Evolutionary conservation across 2,888 invertebrate genomes (phyloP), one percentile per base, ranked within the genome.

Genomic region (Conus canariensis): DNA sequence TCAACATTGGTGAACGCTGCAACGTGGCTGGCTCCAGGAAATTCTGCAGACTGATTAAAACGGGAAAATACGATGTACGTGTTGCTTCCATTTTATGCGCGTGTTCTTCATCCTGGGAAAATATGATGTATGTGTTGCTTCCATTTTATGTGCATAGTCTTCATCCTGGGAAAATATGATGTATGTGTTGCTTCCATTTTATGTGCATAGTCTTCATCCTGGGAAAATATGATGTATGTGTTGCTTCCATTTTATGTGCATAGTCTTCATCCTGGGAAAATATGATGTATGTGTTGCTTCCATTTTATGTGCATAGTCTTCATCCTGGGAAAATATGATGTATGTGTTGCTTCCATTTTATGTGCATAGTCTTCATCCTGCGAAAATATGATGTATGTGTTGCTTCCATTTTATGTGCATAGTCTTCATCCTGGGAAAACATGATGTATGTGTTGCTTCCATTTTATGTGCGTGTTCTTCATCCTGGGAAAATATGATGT

Each of bases 1-100:
- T 97, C 60, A 97, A 97, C 94, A 97, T 97, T 93, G 97, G 97
- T 59, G 97, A 97, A 93, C 94, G 97, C 80, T 97, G 97, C 94
- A 97, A 97, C 95, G 97, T 97, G 12, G 97, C 97, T 87, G 97
- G 97, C 8, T 97, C 97, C 6, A 95, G 96, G 90, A 94, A 94
- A 88, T 97, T 97, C 95, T 96, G 97, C 59, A 96, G 96, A 82
- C 95, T 97, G 19, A 97, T 97, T 91, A 97, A 97, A 92, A 95
- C 96, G 77, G 96, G 96, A 59, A 96, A 97, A 92, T 97, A 96
- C 95, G 97, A 97, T 82, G 22, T 74, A 12, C 30, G 88, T n/a
- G 59, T n/a, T 45, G 45, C 45, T 86, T 86, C 14, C 60, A 64
- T 22, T 60, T 10, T 74, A 22, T 25, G 5, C 8, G 74, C 74